Evolutionary conservation across 2,888 invertebrate species (phyloP).

Genomic region (Ophion ellenae): DNA sequence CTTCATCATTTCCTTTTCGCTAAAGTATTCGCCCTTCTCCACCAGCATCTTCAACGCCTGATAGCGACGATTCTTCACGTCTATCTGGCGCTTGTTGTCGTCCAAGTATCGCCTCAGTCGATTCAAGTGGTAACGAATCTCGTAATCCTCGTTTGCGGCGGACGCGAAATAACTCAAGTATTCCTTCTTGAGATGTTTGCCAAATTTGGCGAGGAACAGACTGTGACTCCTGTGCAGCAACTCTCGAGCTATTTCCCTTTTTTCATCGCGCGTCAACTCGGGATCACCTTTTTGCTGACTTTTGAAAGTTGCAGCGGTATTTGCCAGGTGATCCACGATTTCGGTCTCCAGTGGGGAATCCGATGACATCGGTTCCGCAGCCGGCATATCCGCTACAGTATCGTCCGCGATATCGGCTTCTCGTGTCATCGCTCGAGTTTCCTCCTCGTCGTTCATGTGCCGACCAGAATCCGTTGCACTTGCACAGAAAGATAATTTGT

Average conservation of each 20-base stretch:
- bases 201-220: constrained; percentile 91
- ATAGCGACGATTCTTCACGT: constrained; percentile 92
- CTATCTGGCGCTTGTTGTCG: constrained; percentile 84
- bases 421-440: constrained; percentile 34
- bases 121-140: constrained; percentile 87
- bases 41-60: constrained; percentile 91
- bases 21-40: constrained; percentile 91
- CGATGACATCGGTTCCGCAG: constrained; percentile 20
- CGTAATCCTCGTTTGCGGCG: constrained; percentile 83
- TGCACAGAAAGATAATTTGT: constrained; percentile 4
- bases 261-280: constrained; percentile 89
- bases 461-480: not conserved
- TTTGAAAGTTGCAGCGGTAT: constrained; percentile 86
- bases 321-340: constrained; percentile 87
- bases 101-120: constrained; percentile 87
- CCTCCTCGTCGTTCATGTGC: constrained; percentile 42
- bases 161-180: constrained; percentile 89
- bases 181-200: constrained; percentile 87
- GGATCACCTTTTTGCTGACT: constrained; percentile 92
- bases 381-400: constrained; percentile 44
- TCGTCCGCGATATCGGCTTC: not conserved
- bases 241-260: constrained; percentile 88
- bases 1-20: constrained; percentile 96
- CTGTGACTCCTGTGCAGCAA: constrained; percentile 88
- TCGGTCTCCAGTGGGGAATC: constrained; percentile 83